Percentiles rank a stretch among this genome's conserved stretches.
phyloP scores from a whole-genome alignment of 1,140 invertebrate species.

The Helicoverpa zea region DNA sequence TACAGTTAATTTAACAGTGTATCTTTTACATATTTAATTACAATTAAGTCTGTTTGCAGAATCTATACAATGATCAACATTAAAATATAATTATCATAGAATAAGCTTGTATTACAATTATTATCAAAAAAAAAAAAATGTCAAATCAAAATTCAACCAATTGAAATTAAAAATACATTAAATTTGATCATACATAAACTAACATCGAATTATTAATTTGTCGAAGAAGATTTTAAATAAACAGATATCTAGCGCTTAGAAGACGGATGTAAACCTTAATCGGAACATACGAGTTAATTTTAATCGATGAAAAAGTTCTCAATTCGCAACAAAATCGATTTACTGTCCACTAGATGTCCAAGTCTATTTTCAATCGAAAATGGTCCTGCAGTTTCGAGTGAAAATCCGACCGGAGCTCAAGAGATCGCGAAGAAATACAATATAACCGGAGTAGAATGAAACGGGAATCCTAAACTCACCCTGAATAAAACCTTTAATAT shows the following conservation, averaged over 20 bases:
- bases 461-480: conserved; percentile 43
- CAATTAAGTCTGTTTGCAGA: conserved; percentile 11
- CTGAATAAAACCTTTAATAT: conserved; percentile 49
- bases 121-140: not conserved
- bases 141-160: not conserved
- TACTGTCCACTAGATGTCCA: not conserved
- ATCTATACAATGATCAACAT: not conserved
- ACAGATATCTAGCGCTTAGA: conserved; percentile 4
- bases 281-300: no score
- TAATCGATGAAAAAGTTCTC: not conserved
- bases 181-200: conserved; percentile 25
- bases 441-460: conserved; percentile 32
- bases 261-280: not conserved
- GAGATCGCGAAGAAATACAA: conserved; percentile 47
- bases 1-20: conserved; percentile 24
- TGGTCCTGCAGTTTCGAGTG: conserved; percentile 12
- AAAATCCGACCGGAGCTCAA: not conserved
- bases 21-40: conserved; percentile 31
- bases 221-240: not conserved
- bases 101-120: not conserved
- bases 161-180: not conserved
- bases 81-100: not conserved
- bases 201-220: not conserved
- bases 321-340: conserved; percentile 6
- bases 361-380: conserved; percentile 21